Conservation (phyloP, 1,140 invertebrate species). For the Hyles vespertilio region DNA sequence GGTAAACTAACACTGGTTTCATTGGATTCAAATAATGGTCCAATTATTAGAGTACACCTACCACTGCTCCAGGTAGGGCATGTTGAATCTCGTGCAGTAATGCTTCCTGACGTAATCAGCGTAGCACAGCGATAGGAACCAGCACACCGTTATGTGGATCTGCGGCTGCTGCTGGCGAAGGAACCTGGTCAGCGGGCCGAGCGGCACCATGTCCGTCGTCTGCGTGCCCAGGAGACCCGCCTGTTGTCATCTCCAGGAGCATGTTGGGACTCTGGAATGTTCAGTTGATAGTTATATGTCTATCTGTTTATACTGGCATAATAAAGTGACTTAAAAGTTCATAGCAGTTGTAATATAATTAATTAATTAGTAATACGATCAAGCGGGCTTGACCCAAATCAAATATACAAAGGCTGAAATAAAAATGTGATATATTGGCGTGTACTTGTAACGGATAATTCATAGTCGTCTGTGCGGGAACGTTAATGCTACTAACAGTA, state of each 20-base stretch:
- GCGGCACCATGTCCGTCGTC: constrained; percentile 39
- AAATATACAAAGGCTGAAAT: too few relatives aligned
- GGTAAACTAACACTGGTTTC: too few relatives aligned
- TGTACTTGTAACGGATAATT: too few relatives aligned
- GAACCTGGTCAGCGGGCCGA: constrained; percentile 55
- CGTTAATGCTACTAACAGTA: too few relatives aligned
- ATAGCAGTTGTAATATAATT: too few relatives aligned
- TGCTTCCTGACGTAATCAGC: constrained; percentile 63
- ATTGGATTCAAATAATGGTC: neutral
- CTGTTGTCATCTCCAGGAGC: constrained; percentile 62
- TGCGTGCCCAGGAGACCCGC: constrained; percentile 50
- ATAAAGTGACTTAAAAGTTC: too few relatives aligned
- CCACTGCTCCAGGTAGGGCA: constrained; percentile 67
- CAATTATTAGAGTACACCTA: constrained; percentile 31
- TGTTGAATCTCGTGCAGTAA: constrained; percentile 56
- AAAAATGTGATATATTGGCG: too few relatives aligned
- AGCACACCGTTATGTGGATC: constrained; percentile 66
- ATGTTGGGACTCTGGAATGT: constrained; percentile 48
- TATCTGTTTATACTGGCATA: too few relatives aligned
- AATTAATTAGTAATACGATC: too few relatives aligned
- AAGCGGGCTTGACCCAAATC: too few relatives aligned
- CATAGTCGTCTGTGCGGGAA: too few relatives aligned
- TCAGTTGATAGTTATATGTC: too few relatives aligned
- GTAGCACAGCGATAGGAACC: constrained; percentile 66
- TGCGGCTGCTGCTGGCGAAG: constrained; percentile 61